phyloP scores from a whole-genome alignment of 2,113 vertebrate species.

The Nothocercus nigrocapillus region DNA sequence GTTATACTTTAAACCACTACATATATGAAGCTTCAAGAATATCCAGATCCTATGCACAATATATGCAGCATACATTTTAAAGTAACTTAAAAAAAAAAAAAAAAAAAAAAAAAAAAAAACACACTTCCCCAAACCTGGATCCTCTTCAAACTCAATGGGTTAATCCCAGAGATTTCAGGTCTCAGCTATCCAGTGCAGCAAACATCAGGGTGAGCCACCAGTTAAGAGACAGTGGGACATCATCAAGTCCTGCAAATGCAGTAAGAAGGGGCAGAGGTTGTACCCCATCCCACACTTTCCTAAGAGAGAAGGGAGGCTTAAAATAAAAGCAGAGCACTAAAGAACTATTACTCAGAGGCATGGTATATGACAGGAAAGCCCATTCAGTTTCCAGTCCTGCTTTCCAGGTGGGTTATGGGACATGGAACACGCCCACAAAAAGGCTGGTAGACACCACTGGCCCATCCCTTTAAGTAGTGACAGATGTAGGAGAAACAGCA shows the following conservation, averaged over 20 bases:
- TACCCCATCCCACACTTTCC: background rate
- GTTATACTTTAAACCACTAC: conserved; percentile 9
- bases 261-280: background rate
- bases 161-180: background rate
- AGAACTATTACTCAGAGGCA: background rate
- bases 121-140: background rate
- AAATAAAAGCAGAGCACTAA: background rate
- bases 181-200: background rate
- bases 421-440: background rate
- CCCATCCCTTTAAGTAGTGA: background rate
- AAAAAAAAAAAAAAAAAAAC: background rate
- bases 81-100: background rate
- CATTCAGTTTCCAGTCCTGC: background rate
- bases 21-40: conserved; percentile 19
- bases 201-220: background rate
- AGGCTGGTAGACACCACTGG: background rate
- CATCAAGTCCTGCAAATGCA: background rate
- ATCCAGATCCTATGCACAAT: conserved; percentile 17
- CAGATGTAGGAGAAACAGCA: background rate
- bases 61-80: conserved; percentile 22
- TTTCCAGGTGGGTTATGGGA: accelerated
- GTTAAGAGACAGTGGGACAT: background rate
- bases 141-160: background rate
- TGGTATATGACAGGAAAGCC: background rate
- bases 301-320: background rate